Base-by-base conservation (phyloP, 2,113 vertebrate species). In the Oryctolagus cuniculus region DNA sequence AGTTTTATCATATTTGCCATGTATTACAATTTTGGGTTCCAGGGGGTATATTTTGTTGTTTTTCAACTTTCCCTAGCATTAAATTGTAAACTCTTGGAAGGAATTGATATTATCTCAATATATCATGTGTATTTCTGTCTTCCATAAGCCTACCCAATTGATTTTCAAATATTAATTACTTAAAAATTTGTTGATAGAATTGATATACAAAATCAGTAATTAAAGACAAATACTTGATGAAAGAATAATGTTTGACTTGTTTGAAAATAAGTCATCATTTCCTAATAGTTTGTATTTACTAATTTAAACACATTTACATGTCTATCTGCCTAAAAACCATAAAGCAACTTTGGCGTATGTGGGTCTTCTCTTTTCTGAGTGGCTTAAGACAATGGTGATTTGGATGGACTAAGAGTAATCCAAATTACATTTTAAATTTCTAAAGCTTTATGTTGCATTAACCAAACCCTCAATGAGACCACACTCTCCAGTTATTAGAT, bases 91-190 rank as follows among this genome's bases (percentile, higher is more conserved):
- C 53, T 19, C 22, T 5, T 31, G 55, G 6, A 88, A 64, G 58
- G 16, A 86, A 16, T 6, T 90, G 38, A 80, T 44, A 0, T 5
- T 66, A 69, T 86, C 0, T 91, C 12, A 82, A 38, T 64, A 73
- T 53, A 12, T 12, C 3, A 80, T 90, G 67, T 80, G 51, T 53
- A 70, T 83, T 95, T 87, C 24, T 72, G 34, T 90, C 27, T 94
- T 24, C 36, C 44, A 25, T n/a, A 5, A 64, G 0, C 6, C 1
- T 63, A 74, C 53, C 72, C 85, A 72, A 67, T 38, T 75, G 1
- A 79, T 67, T 88, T 87, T 82, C n/a, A 93, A 21, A 29, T 85
- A 49, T 75, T 92, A 92, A 88, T 80, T 81, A 81, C 55, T 88
- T 82, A 77, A 53, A 92, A 63, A 0, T 86, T 84, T 74, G 21